phyloP scores from a whole-genome alignment of 92 coral and sea anemone species.

The Phenganax marumi region DNA sequence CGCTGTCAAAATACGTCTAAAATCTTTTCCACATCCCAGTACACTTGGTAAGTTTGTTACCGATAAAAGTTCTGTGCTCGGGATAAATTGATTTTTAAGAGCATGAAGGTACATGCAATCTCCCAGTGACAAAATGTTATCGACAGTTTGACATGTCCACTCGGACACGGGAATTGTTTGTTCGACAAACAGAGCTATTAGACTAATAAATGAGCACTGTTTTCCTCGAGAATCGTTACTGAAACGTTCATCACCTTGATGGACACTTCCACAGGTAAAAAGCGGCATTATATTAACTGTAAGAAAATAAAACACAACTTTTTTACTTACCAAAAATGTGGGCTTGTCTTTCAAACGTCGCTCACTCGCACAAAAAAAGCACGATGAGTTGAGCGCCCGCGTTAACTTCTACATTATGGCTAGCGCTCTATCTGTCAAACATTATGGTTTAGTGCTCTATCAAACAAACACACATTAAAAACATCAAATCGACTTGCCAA shows the following conservation, averaged over 20 bases:
- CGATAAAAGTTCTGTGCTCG: slow-evolving; percentile 9
- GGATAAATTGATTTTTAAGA: background rate
- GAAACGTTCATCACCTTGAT: slow-evolving; percentile 21
- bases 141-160: background rate
- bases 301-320: slow-evolving; percentile 6
- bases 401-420: background rate
- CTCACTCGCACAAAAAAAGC: background rate
- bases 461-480: slow-evolving; percentile 9
- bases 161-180: slow-evolving; percentile 10
- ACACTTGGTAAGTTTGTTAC: background rate
- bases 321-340: slow-evolving; percentile 10
- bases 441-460: slow-evolving; percentile 4
- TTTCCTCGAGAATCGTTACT: too few species aligned
- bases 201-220: too few species aligned
- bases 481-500: slow-evolving; percentile 3
- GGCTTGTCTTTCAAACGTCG: background rate
- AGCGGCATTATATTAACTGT: background rate
- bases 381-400: background rate
- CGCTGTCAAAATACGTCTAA: slow-evolving; percentile 1
- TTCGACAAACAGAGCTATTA: slow-evolving; percentile 26
- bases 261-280: slow-evolving; percentile 23
- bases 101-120: background rate
- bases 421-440: background rate
- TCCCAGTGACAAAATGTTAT: slow-evolving; percentile 14
- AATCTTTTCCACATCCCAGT: slow-evolving; percentile 2